Percentiles rank a stretch among this genome's conserved stretches.
Evolutionary conservation across 2,113 vertebrate species (phyloP).

Genomic region (Hyaena hyaena): DNA sequence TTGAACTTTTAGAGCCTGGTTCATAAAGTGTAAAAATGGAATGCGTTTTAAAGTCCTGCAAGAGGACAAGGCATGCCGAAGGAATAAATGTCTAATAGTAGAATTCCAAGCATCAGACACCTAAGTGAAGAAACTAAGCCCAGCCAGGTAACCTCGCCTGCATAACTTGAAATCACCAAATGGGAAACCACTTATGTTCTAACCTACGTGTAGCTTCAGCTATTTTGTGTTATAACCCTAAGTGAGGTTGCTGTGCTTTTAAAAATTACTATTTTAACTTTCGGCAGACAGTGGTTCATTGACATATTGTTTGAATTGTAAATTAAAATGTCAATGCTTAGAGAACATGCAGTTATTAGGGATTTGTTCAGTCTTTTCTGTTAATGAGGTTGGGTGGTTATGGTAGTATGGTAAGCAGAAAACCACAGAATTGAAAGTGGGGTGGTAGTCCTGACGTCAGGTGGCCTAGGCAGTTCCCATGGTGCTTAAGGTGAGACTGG

Average conservation of each 20-base stretch:
- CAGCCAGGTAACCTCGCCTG: background rate
- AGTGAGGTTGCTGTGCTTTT: background rate
- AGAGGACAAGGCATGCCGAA: background rate
- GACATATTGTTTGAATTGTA: background rate
- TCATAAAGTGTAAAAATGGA: background rate
- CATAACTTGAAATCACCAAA: background rate
- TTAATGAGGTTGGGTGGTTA: background rate
- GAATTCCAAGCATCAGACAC: background rate
- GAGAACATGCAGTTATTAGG: background rate
- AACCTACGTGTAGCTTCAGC: background rate
- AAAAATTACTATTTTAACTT: background rate
- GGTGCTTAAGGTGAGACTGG: background rate
- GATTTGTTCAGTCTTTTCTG: background rate
- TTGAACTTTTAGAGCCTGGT: background rate
- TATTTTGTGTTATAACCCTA: background rate
- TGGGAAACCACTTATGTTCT: background rate
- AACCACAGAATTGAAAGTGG: background rate
- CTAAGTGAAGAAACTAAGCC: background rate
- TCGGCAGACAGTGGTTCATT: background rate
- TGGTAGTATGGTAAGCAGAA: background rate
- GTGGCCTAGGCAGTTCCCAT: background rate
- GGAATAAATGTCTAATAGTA: background rate
- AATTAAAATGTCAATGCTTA: background rate
- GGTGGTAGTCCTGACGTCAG: background rate
- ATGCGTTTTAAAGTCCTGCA: background rate